Conservation (phyloP, 2,888 invertebrate species). For the Diplolepis rosae region DNA sequence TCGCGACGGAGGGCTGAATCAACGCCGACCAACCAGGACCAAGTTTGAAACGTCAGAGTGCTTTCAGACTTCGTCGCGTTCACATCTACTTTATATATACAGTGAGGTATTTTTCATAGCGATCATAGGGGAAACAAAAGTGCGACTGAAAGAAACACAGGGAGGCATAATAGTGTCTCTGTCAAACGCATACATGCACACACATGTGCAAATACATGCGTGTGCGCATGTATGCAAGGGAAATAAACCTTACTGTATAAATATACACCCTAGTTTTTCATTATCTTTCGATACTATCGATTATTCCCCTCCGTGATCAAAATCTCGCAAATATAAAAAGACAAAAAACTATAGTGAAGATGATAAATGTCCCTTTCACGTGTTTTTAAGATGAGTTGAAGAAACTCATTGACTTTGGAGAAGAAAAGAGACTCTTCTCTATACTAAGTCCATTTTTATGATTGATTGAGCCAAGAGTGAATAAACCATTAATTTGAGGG, state of each 20-base stretch:
- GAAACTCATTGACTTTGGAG: background rate
- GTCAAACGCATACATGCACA: no score
- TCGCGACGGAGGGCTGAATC: slow-evolving; percentile 10
- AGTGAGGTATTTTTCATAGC: background rate
- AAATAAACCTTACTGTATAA: no score
- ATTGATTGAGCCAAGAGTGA: background rate
- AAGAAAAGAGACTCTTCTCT: background rate
- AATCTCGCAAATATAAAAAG: background rate
- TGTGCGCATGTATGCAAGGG: no score
- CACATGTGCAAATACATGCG: no score
- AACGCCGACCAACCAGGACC: slow-evolving; percentile 23
- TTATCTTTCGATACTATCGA: no score
- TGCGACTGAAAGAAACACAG: no score
- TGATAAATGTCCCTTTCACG: background rate
- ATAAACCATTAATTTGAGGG: background rate
- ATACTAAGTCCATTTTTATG: background rate
- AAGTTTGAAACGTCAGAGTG: slow-evolving; percentile 27
- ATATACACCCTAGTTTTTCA: no score
- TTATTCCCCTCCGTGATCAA: background rate
- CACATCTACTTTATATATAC: background rate
- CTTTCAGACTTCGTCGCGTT: slow-evolving; percentile 26
- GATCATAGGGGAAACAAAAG: no score
- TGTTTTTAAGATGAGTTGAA: background rate
- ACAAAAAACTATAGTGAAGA: background rate
- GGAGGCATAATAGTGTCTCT: no score